Evolutionary conservation across 2,113 vertebrate species (phyloP), one percentile per base, ranked within the genome.

Genomic region (Natator depressus): DNA sequence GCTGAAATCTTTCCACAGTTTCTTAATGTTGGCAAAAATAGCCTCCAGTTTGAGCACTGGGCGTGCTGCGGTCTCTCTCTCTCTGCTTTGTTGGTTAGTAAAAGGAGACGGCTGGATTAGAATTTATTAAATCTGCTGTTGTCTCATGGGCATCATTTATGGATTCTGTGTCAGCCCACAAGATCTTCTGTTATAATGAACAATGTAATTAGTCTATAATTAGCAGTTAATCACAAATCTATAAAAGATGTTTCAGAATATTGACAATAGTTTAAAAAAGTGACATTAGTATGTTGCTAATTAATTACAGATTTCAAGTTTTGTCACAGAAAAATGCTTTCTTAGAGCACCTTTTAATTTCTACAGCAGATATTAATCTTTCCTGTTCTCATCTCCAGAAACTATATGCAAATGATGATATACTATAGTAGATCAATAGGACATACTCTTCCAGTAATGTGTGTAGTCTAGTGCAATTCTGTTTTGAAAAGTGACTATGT

Each of bases 211-310:
- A 97, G 93, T 95, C 95, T 97, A 97, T 97, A 98, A 98, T 98
- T 98, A 98, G 89, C 96, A 98, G 88, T 97, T 98, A 98, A 98
- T 98, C 94, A 97, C 96, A 97, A 98, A 98, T 98, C 98, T 97
- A 97, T 98, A 97, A 96, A 96, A 97, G 92, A 96, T 95, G 91
- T 95, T 98, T 98, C 96, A 96, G 98, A 96, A 97, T 98, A 98
- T 97, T 97, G 98, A 97, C 96, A 97, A 94, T 82, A 49, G 62
- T 90, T 97, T 97, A 85, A 96, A 96, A 96, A 98, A 97, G 78
- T 96, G 85, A 95, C 97, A 98, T 94, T 95, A 95, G 76, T 94
- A 90, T 89, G 96, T 96, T 97, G 88, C 65, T 98, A 97, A 98
- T 98, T 97, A 98, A 97, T 95, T 97, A 82, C 82, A 93, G 54